These are phyloP conservation scores for Babylonia areolata DNA, from an alignment of 1,140 invertebrate genomes.

Conservation along the genomic window DNA sequence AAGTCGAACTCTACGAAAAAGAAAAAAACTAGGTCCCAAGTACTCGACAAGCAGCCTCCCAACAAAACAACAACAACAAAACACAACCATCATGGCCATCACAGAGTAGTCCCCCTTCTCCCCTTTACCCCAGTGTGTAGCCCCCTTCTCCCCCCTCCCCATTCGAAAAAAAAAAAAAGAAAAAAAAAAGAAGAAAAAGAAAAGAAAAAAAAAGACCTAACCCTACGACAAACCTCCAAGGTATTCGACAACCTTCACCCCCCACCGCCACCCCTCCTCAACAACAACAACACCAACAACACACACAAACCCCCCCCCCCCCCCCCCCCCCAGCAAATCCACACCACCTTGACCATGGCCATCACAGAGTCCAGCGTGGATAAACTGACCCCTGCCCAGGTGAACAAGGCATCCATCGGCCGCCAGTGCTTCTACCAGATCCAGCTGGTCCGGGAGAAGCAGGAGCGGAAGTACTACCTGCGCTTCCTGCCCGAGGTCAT, in stretches of 20 bases:
- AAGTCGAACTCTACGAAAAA: no score
- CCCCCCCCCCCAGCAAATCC: no score
- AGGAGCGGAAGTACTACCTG: constrained; percentile 28
- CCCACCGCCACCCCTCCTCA: neutral
- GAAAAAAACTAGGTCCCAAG: no score
- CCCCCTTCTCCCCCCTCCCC: no score
- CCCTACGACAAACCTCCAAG: neutral
- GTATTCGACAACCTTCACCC: neutral
- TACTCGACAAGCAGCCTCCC: no score
- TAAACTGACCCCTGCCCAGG: neutral
- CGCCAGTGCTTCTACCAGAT: constrained; percentile 34
- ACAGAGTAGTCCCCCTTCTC: no score
- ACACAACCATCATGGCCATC: no score
- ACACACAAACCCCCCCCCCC: neutral
- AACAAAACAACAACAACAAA: no score
- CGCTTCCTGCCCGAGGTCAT: constrained; percentile 32
- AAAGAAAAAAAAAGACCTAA: neutral
- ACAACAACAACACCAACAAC: neutral
- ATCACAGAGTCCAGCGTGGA: constrained; percentile 12
- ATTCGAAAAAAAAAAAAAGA: neutral
- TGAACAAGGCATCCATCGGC: constrained; percentile 29
- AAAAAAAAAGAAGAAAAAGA: neutral
- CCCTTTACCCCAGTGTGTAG: no score
- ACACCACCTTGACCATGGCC: no score
- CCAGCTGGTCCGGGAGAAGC: constrained; percentile 21